These are phyloP conservation scores for Idaea aversata DNA, from an alignment of 2,888 invertebrate species.

Conservation along the genomic window DNA sequence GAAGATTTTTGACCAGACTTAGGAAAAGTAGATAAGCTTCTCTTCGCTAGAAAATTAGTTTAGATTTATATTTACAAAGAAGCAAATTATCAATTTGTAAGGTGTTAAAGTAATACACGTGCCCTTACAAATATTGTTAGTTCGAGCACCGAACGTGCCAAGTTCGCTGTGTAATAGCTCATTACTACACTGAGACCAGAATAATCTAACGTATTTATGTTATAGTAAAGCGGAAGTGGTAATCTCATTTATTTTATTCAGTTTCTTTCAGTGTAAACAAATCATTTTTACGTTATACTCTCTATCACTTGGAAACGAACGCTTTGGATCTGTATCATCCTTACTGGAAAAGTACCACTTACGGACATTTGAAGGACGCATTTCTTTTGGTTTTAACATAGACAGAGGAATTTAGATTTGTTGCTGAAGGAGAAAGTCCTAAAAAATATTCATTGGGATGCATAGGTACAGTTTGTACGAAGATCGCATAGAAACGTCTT, in stretches of 20 bases:
- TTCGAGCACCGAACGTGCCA: constrained; percentile 47
- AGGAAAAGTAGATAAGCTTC: no score
- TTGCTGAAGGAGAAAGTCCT: no score
- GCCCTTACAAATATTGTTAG: constrained; percentile 54
- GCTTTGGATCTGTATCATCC: not conserved
- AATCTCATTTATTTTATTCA: constrained; percentile 40
- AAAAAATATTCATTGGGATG: no score
- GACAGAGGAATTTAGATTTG: no score
- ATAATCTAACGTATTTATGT: constrained; percentile 56
- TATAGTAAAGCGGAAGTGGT: constrained; percentile 47
- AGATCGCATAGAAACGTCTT: no score
- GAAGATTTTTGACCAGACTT: no score
- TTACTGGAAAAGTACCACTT: not conserved
- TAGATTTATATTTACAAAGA: no score
- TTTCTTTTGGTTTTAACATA: no score
- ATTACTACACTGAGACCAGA: constrained; percentile 52
- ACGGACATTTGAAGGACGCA: not conserved
- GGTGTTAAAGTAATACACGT: constrained; percentile 35
- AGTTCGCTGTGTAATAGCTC: constrained; percentile 60
- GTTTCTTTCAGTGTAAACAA: constrained; percentile 25
- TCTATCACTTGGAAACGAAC: not conserved
- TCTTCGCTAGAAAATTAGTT: no score
- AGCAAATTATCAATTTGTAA: not conserved
- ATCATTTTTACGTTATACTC: not conserved
- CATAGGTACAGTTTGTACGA: no score